A percentile compares a stretch with the other conserved stretches of the same genome.
Conservation (phyloP, 2,888 invertebrate genomes). For the Eupithecia centaureata region DNA sequence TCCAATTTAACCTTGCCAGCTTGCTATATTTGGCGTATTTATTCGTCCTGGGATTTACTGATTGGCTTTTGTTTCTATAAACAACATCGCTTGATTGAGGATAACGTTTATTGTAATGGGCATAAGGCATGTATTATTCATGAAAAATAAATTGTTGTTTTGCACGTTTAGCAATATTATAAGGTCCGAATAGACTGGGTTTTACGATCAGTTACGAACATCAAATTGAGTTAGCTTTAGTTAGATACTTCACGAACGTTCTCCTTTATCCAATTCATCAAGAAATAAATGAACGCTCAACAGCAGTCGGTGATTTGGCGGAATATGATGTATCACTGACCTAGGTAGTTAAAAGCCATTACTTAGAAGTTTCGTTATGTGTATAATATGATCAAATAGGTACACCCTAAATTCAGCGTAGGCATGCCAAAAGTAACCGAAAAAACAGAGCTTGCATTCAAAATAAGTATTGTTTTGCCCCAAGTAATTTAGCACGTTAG, state of each 20-base stretch:
- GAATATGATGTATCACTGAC: neutral
- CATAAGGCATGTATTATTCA: slow-evolving; percentile 32
- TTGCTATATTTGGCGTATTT: slow-evolving; percentile 22
- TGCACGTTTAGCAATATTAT: slow-evolving; percentile 13
- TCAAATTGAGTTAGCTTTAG: neutral
- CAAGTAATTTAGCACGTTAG: too few species aligned
- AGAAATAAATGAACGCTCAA: neutral
- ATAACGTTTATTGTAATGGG: slow-evolving; percentile 43
- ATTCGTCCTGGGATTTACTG: slow-evolving; percentile 38
- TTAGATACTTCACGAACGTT: neutral
- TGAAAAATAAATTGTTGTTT: slow-evolving; percentile 18
- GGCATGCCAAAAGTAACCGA: too few species aligned
- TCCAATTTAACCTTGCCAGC: slow-evolving; percentile 24
- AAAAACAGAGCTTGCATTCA: too few species aligned
- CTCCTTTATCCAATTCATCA: neutral
- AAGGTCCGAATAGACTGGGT: neutral
- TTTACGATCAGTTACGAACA: neutral
- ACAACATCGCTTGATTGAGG: slow-evolving; percentile 46
- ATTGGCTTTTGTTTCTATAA: slow-evolving; percentile 41
- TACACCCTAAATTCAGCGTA: too few species aligned
- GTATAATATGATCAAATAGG: too few species aligned
- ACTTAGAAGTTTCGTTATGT: neutral
- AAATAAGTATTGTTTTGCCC: too few species aligned
- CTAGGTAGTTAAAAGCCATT: neutral
- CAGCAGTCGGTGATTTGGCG: neutral